Base-by-base conservation (phyloP, 2,113 vertebrate species). In the Chrysochloris asiatica region DNA sequence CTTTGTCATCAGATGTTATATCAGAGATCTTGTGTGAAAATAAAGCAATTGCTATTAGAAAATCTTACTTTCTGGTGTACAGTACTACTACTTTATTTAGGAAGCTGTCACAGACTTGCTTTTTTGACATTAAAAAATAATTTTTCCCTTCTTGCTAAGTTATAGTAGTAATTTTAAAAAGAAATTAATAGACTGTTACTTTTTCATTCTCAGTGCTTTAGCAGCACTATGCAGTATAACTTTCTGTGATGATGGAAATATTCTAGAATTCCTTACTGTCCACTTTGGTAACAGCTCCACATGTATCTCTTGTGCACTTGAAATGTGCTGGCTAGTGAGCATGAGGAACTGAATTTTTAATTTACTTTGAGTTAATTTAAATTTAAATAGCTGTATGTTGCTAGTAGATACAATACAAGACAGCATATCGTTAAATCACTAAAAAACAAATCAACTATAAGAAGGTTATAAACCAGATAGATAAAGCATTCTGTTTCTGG, bases 261-360 rank as follows among this genome's bases (percentile, higher is more conserved):
- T 36, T 45, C 41, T 79, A 0, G 21, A 17, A 6, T 80, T 67
- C 19, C 48, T n/a, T 30, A 33, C 30, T 54, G 38, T 65, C 30
- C 16, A 72, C 5, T 81, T 47, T 80, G 48, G 38, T 38, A 41
- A 24, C 54, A 73, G 73, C 54, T 59, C 50, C 21, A 41, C 8
- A 1, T 41, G 41, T 65, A 8, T 83, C 28, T 63, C 0, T 6
- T 80, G 43, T 78, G 36, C 47, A 56, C 16, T 56, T 83, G 38
- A 88, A 82, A 73, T 48, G 36, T 61, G n/a, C n/a, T n/a, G 47
- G 33, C 45, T 50, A 61, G 30, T 77, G n/a, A n/a, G n/a, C n/a
- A n/a, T 72, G 52, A 88, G 61, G 52, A 88, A 54, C 16, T 92
- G 8, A 90, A 52, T 77, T 77, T 71, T 84, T 93, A 33, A 14